phyloP scores from a whole-genome alignment of 2,888 invertebrate species.

The Cenopis cana region DNA sequence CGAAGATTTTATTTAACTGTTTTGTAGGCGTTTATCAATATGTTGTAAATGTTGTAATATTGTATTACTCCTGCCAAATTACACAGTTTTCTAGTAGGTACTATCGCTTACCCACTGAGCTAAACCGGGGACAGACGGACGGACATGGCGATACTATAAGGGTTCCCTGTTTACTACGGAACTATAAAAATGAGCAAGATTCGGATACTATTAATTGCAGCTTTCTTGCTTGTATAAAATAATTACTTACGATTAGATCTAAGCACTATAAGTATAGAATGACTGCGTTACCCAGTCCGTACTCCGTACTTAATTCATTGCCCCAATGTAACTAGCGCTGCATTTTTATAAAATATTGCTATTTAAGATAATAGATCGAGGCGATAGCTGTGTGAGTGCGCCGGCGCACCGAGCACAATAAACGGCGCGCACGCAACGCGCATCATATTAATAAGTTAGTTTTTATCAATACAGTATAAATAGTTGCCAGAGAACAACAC shows the following conservation, averaged over 20 bases:
- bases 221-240: not conserved
- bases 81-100: too few species aligned
- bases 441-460: conserved; percentile 67
- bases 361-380: conserved; percentile 39
- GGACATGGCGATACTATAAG: too few species aligned
- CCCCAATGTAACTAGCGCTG: conserved; percentile 25
- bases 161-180: too few species aligned
- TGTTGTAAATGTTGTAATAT: too few species aligned
- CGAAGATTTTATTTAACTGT: too few species aligned
- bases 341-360: conserved; percentile 41
- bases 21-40: too few species aligned
- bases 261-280: not conserved
- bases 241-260: conserved; percentile 1
- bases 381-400: conserved; percentile 42
- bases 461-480: conserved; percentile 61
- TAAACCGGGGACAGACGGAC: too few species aligned
- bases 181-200: not conserved
- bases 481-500: conserved; percentile 46
- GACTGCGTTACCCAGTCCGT: conserved; percentile 4
- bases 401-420: conserved; percentile 49
- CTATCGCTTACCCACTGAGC: too few species aligned
- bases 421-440: conserved; percentile 58
- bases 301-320: conserved; percentile 20
- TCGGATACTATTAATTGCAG: not conserved
- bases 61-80: too few species aligned